Evolutionary conservation across 2,797 vertebrate genomes (phyloP), one percentile per base, ranked within the genome.

Genomic region (Lemur catta): DNA sequence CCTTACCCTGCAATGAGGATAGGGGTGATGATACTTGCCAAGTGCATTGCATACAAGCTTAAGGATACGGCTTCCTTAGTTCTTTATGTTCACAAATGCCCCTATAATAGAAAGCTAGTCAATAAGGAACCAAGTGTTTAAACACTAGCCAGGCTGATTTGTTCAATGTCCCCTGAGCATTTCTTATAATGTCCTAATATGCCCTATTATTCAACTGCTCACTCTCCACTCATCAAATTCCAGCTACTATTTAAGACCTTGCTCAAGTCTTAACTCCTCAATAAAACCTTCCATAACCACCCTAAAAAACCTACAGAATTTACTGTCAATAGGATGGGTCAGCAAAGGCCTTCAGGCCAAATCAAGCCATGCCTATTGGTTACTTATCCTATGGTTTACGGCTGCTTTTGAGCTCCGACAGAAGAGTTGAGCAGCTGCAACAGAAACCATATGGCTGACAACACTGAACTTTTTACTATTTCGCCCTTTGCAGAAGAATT

Each of bases 21-120:
- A 61, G 24, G 8, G 52, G 33, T 52, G n/a, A 80, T 38, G 28
- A 69, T 0, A 26, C 15, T 78, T 50, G 20, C 13, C 41, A 74
- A 61, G 0, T 14, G 22, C 14, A 59, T 11, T 52, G 63, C 52
- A 24, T 3, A 43, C 24, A 48, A 63, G 55, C 38, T 17, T 86
- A 85, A 85, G 35, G 55, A 43, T 8, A 52, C 57, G 24, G 41
- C 6, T 94, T 72, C 35, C 71, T 87, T 35, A 87, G 41, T 69
- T 30, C 75, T 74, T 91, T 71, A 57, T 41, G 38, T 80, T 79
- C n/a, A 94, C n/a, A 95, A 93, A 92, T 50, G 46, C 5, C 48
- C 50, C 26, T 59, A 61, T 41, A 90, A 48, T 2, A 78, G 81
- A 81, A 92, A 84, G 85, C 78, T 72, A 43, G 61, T 93, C 30